These are phyloP conservation scores for Lasioglossum lativentre DNA, from an alignment of 2,888 invertebrate species.

Conservation along the genomic window DNA sequence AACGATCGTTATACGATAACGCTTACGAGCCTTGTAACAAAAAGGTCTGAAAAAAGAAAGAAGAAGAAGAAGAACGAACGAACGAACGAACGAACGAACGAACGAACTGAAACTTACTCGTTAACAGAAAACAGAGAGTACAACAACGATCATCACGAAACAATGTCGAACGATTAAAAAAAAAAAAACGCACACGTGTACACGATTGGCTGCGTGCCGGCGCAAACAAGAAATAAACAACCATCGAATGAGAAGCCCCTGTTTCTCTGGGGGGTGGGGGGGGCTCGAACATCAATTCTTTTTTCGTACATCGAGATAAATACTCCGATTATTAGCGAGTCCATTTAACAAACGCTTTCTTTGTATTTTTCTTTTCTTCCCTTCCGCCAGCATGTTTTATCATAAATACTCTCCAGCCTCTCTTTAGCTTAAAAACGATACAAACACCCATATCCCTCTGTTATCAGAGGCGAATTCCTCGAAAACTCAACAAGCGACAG, in stretches of 20 bases:
- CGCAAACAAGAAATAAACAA: conserved; percentile 8
- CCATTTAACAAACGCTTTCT: background rate
- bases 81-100: background rate
- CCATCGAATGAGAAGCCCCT: background rate
- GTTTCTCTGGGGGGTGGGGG: background rate
- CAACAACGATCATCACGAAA: background rate
- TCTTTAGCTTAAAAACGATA: conserved; percentile 47
- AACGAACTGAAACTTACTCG: background rate
- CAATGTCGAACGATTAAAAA: background rate
- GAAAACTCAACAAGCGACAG: conserved; percentile 47
- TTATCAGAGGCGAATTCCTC: background rate
- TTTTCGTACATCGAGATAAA: conserved; percentile 23
- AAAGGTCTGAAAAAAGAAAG: background rate
- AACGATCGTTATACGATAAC: background rate
- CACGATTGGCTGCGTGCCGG: background rate
- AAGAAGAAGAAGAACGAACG: too few species aligned
- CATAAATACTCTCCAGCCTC: background rate
- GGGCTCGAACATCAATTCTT: conserved; percentile 2
- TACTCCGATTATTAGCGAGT: conserved; percentile 12
- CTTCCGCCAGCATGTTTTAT: background rate
- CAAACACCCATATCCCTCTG: conserved; percentile 22
- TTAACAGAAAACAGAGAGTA: background rate
- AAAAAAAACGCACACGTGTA: background rate
- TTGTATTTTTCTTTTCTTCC: background rate
- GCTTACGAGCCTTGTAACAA: background rate